Percentiles rank a stretch among this genome's conserved stretches.
phyloP scores from a whole-genome alignment of 2,888 invertebrate species.

The Pollenia amentaria region DNA sequence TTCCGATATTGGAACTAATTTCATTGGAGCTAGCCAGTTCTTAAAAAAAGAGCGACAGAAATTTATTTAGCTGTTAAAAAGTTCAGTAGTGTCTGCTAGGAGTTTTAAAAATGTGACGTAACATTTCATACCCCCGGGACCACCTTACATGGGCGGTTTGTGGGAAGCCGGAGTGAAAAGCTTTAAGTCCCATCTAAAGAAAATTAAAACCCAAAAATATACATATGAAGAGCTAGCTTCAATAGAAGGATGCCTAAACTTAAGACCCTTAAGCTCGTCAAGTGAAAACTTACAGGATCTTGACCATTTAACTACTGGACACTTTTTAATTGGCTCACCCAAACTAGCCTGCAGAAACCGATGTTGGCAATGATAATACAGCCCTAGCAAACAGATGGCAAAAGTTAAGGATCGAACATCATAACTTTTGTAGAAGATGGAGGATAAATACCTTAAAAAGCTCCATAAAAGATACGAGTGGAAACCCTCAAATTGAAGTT shows the following conservation, averaged over 20 bases:
- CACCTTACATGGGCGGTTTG: no score
- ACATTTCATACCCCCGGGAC: no score
- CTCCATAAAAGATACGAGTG: not conserved
- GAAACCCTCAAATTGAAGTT: not conserved
- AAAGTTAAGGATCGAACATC: no score
- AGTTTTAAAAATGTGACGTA: not conserved
- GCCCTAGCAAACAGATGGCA: conserved; percentile 22
- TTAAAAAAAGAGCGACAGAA: no score
- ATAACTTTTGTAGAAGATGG: not conserved
- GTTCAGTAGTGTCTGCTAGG: not conserved
- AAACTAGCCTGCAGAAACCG: conserved; percentile 19
- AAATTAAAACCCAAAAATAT: not conserved
- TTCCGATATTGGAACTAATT: no score
- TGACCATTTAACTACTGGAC: conserved; percentile 19
- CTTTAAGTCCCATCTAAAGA: not conserved
- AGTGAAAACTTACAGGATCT: no score
- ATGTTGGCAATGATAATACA: not conserved
- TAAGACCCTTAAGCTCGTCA: conserved; percentile 9
- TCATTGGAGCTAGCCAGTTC: no score
- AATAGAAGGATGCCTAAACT: no score
- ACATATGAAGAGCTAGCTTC: not conserved
- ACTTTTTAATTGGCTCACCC: conserved; percentile 42
- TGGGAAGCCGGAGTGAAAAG: no score
- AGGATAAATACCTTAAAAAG: not conserved
- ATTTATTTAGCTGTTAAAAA: no score